Percentiles rank a stretch among this genome's conserved stretches.
These are phyloP conservation scores for Zosterops japonicus DNA, from an alignment of 2,113 vertebrate genomes.

Conservation along the genomic window DNA sequence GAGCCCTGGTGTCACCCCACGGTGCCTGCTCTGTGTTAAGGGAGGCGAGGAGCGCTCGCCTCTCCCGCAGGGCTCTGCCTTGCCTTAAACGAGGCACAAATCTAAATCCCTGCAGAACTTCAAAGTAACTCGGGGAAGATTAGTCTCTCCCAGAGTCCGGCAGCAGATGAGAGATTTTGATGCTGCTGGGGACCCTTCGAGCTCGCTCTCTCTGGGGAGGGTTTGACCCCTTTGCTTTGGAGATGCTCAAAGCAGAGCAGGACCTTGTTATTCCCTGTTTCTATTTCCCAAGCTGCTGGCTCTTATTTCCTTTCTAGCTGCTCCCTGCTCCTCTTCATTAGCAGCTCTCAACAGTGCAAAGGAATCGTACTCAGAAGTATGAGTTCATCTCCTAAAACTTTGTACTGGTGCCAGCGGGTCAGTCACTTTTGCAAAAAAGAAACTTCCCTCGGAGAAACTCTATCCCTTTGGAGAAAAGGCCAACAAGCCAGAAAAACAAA, in stretches of 20 bases:
- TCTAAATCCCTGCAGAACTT: slow-evolving; percentile 58
- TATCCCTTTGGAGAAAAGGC: slow-evolving; percentile 62
- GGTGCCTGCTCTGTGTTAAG: slow-evolving; percentile 52
- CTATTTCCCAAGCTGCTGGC: not conserved
- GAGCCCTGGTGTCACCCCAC: not conserved
- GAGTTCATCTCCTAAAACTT: slow-evolving; percentile 70
- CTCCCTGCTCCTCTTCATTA: slow-evolving; percentile 50
- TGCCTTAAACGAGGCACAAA: slow-evolving; percentile 53
- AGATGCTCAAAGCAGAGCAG: not conserved
- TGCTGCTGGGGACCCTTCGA: not conserved
- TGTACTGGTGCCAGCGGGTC: slow-evolving; percentile 49
- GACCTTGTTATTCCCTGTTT: not conserved
- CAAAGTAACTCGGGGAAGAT: slow-evolving; percentile 23
- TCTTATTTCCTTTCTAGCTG: not conserved
- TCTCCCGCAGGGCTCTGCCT: not conserved
- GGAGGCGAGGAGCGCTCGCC: not conserved
- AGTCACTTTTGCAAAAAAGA: slow-evolving; percentile 50
- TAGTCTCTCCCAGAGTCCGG: not conserved
- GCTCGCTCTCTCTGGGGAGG: not conserved
- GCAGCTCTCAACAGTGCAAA: slow-evolving; percentile 37
- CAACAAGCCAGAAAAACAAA: slow-evolving; percentile 65
- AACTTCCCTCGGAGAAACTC: slow-evolving; percentile 67
- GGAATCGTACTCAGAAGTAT: slow-evolving; percentile 20
- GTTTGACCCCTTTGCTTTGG: not conserved
- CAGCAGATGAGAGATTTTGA: not conserved